phyloP scores from a whole-genome alignment of 2,797 vertebrate species.

The Ciconia nigra region DNA sequence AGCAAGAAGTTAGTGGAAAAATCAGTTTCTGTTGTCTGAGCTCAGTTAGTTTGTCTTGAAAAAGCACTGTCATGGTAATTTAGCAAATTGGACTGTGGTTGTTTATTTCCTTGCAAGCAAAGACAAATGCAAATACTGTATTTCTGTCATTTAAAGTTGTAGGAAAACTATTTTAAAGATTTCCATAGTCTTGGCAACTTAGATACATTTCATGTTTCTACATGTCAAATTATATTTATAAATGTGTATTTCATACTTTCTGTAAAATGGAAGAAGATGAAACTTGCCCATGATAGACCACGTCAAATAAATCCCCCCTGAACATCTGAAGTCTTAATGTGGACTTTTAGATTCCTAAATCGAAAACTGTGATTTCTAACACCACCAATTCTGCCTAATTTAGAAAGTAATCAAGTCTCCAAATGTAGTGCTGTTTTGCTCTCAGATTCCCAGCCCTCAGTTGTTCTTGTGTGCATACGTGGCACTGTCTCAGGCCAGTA shows the following conservation, averaged over 20 bases:
- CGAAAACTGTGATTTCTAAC: background rate
- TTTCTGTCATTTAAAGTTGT: background rate
- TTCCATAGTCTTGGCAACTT: background rate
- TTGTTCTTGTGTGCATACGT: rapidly evolving
- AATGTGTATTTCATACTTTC: background rate
- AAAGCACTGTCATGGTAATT: background rate
- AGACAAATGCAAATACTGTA: background rate
- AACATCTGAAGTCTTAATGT: background rate
- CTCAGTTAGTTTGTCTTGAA: background rate
- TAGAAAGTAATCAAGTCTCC: background rate
- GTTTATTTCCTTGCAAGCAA: background rate
- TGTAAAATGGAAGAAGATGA: background rate
- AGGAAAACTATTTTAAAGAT: background rate
- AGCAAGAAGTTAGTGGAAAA: background rate
- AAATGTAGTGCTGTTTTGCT: too few relatives aligned
- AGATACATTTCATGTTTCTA: background rate
- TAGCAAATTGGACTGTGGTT: background rate
- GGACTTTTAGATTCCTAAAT: background rate
- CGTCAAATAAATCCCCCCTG: background rate
- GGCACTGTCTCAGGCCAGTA: background rate
- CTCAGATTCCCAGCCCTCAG: background rate
- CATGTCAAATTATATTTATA: background rate
- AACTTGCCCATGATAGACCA: background rate
- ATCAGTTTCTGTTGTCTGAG: background rate
- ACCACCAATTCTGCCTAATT: too few relatives aligned